A percentile compares a stretch with the other conserved stretches of the same genome.
Conservation (phyloP, 2,113 vertebrate genomes). For the Polyodon spathula region DNA sequence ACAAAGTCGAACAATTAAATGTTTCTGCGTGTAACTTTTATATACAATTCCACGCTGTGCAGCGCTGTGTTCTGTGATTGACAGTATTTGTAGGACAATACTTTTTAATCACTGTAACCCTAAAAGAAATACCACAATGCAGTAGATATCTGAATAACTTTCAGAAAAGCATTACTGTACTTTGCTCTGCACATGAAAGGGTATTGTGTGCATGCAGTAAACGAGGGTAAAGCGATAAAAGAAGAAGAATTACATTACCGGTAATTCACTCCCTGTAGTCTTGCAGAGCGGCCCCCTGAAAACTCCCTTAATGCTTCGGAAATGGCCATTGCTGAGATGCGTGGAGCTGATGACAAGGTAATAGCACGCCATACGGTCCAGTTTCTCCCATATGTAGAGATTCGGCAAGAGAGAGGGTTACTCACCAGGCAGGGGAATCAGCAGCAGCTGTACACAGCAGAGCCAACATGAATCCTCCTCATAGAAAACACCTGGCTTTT, state of each 20-base stretch:
- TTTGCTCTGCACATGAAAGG: background rate
- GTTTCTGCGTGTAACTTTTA: background rate
- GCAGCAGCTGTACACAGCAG: slow-evolving; percentile 21
- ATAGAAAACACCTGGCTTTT: background rate
- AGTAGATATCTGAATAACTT: background rate
- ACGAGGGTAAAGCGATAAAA: background rate
- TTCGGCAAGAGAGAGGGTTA: slow-evolving; percentile 36
- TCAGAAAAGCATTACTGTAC: background rate
- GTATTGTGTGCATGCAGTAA: background rate
- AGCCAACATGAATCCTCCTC: slow-evolving; percentile 10
- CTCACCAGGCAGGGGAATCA: slow-evolving; percentile 20
- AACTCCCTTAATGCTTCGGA: slow-evolving; percentile 93
- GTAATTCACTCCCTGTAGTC: slow-evolving; percentile 64
- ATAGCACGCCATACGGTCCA: slow-evolving; percentile 80
- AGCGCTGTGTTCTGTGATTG: background rate
- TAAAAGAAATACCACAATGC: background rate
- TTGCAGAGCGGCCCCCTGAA: slow-evolving; percentile 91
- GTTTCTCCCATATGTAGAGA: slow-evolving; percentile 39
- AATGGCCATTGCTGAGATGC: slow-evolving; percentile 95
- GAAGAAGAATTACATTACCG: slow-evolving; percentile 59
- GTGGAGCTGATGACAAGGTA: slow-evolving; percentile 98
- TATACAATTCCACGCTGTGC: background rate
- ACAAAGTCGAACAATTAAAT: background rate
- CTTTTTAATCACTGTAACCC: no score
- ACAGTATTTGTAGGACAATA: background rate